Percentiles rank a stretch among this genome's conserved stretches.
Conservation (phyloP, 1,140 invertebrate genomes). For the Drosophila quadrilineata region DNA sequence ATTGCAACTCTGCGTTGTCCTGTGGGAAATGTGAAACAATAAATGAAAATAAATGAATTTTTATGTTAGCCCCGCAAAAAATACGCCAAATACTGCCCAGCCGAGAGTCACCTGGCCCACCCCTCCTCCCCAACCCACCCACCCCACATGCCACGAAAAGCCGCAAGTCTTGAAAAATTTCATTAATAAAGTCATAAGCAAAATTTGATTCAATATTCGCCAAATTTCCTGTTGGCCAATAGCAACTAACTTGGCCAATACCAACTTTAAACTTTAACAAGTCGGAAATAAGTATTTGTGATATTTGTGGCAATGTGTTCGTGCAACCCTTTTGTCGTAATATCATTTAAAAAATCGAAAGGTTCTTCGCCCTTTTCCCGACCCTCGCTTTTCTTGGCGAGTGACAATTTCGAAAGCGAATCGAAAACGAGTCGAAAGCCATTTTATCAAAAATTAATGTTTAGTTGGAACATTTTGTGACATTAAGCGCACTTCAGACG, state of each 20-base stretch:
- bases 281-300: too few species aligned
- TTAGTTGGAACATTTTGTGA: conserved; percentile 73
- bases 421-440: conserved; percentile 63
- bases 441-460: conserved; percentile 79
- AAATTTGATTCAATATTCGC: conserved; percentile 49
- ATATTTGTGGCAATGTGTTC: too few species aligned
- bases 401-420: conserved; percentile 50
- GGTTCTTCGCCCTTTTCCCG: too few species aligned
- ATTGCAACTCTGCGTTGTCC: conserved; percentile 72
- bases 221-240: too few species aligned
- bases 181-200: conserved; percentile 55
- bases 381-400: too few species aligned
- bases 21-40: conserved; percentile 81
- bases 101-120: too few species aligned
- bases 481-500: conserved; percentile 74
- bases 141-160: conserved; percentile 7
- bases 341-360: conserved; percentile 34
- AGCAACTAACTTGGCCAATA: too few species aligned
- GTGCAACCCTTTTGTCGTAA: conserved; percentile 21
- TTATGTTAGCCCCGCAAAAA: too few species aligned
- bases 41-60: conserved; percentile 81
- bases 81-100: too few species aligned
- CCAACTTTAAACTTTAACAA: too few species aligned
- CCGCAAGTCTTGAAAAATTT: conserved; percentile 46
- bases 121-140: too few species aligned